phyloP scores from a whole-genome alignment of 1,140 invertebrate species.

The Drosophila kanapiae region DNA sequence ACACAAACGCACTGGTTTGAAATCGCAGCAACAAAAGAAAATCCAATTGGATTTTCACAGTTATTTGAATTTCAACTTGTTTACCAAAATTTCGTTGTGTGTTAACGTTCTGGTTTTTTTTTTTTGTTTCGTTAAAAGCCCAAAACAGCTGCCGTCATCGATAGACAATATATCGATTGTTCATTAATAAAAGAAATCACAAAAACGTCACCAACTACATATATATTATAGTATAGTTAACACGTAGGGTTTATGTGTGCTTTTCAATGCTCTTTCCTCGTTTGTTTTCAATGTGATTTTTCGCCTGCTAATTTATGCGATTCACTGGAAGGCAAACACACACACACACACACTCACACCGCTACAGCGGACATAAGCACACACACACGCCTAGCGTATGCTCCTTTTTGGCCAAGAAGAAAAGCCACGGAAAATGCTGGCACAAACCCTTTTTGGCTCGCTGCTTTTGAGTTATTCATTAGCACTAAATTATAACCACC shows the following conservation, averaged over 20 bases:
- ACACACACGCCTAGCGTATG: constrained; percentile 57
- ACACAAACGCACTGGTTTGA: constrained; percentile 22
- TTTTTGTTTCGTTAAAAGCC: constrained; percentile 21
- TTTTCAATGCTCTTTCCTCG: constrained; percentile 22
- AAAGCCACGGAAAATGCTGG: constrained; percentile 50
- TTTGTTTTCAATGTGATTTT: constrained; percentile 50
- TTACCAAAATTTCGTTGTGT: constrained; percentile 21
- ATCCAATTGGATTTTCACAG: constrained; percentile 9
- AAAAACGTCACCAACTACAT: constrained; percentile 21
- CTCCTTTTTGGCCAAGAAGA: constrained; percentile 60
- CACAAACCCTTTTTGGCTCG: constrained; percentile 22
- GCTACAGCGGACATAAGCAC: not conserved
- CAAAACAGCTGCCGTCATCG: constrained; percentile 80
- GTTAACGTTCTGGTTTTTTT: not conserved
- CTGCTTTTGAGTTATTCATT: constrained; percentile 20
- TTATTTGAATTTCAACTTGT: constrained; percentile 20
- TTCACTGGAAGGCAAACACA: constrained; percentile 65
- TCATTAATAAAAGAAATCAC: constrained; percentile 27
- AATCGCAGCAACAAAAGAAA: not conserved
- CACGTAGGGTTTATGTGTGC: constrained; percentile 36
- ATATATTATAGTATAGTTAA: constrained; percentile 36
- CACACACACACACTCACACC: constrained; percentile 24
- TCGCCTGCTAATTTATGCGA: constrained; percentile 54
- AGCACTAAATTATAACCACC: constrained; percentile 46
- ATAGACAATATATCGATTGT: constrained; percentile 49